Evolutionary conservation across 2,113 vertebrate genomes (phyloP).

Genomic region (Salvelinus alpinus): DNA sequence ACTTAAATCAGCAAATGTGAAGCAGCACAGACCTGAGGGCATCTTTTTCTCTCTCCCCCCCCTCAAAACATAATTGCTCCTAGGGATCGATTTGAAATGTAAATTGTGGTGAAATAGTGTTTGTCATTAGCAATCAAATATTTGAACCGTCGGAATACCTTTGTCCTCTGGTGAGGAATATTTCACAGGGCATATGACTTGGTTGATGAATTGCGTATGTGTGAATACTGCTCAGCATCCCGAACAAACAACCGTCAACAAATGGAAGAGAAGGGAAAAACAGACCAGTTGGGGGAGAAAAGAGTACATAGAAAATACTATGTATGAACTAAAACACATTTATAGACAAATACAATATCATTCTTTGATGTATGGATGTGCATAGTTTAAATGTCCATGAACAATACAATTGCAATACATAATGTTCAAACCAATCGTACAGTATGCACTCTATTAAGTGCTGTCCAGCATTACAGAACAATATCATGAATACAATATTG

Average conservation of each 20-base stretch:
- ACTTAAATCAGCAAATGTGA: conserved; percentile 77
- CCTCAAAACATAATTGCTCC: conserved; percentile 65
- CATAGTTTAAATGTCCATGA: background rate
- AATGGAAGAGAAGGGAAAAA: conserved; percentile 20
- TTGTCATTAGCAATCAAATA: conserved; percentile 81
- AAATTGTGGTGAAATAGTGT: conserved; percentile 72
- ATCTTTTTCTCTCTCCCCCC: conserved; percentile 48
- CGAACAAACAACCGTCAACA: background rate
- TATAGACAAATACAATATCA: conserved; percentile 6
- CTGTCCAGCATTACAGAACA: background rate
- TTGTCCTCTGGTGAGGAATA: conserved; percentile 17
- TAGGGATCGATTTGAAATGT: conserved; percentile 78
- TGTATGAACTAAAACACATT: conserved; percentile 27
- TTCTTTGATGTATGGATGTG: conserved; percentile 2
- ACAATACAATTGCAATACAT: background rate
- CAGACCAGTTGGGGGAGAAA: conserved; percentile 14
- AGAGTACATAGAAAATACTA: conserved; percentile 16
- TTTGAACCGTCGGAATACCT: conserved; percentile 71
- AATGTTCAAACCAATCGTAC: background rate
- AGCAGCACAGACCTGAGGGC: conserved; percentile 63
- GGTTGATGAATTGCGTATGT: conserved; percentile 34
- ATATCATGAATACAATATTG: background rate
- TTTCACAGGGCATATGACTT: conserved; percentile 37
- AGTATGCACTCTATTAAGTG: background rate
- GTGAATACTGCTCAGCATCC: conserved; percentile 8